Evolutionary conservation across 2,113 vertebrate genomes (phyloP), one percentile per base, ranked within the genome.

Genomic region (Trochalopteron elliotii): DNA sequence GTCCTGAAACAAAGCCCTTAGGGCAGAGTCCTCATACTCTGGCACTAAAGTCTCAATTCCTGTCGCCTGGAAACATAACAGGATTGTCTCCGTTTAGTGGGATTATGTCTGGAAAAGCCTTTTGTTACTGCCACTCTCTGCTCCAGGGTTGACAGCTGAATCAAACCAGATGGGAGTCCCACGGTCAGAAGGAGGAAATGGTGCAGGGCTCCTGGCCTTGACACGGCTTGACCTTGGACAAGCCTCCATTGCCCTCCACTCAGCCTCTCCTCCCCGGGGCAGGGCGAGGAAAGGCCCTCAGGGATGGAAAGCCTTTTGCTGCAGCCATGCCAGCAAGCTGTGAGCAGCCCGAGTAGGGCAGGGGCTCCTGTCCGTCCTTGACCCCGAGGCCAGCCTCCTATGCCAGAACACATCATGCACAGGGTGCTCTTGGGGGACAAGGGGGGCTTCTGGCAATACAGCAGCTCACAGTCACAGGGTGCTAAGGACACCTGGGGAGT

Each of bases 11-110:
- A 88, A 96, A 92, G 92, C 88, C 94, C 93, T 90, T 74, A 94
- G 94, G 95, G 94, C 94, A 96, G 68, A 97, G 94, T 90, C 94
- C 88, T 96, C 88, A 70, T 76, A 88, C 64, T 88, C 90, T 84
- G 86, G 92, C 93, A 93, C 96, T 96, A 35, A 93, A 95, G 88
- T 96, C 96, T 96, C 96, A 93, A 83, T 93, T 91, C 96, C 90
- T 93, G 95, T 95, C 85, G 85, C 96, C 83, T 95, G 90, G 96
- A 96, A 96, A 96, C 96, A 49, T 95, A 97, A 97, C 93, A 90
- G 96, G 94, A 96, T 96, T 95, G 96, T 93, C 93, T 96, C 92
- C 65, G 3, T 94, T 97, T 95, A 96, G 92, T 33, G 82, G 96
- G 94, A 96, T 96, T 96, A 96, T 68, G 90, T 74, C 92, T 94